Base-by-base conservation (phyloP, 2,113 vertebrate genomes). In the Albula glossodonta region DNA sequence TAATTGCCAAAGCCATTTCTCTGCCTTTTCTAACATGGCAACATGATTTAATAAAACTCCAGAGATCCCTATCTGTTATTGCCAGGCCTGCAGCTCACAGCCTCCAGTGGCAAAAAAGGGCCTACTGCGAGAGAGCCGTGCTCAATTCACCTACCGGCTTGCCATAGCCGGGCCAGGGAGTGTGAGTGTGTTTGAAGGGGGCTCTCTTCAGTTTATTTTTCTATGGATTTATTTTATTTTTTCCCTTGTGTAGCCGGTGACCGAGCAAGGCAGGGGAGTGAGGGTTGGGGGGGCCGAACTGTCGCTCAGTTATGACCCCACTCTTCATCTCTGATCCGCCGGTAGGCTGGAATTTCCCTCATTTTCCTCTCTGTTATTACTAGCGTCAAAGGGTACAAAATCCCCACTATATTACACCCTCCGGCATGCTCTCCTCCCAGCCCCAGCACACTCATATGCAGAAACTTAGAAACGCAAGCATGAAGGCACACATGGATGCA, bases 61-160 rank as follows among this genome's bases (percentile, higher is more conserved):
- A 88, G 89, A 94, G 93, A 95, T 94, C 93, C 92, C 89, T 92
- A 93, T 93, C 91, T 90, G 90, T 92, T 93, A 91, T 92, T 94
- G 91, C 91, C 91, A 85, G 87, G 84, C 87, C 88, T 88, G 89
- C 31, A 41, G 92, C 90, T 91, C 85, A 85, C 89, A 56, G 89
- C 89, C 83, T 87, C 53, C 83, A 90, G 83, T 87, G 89, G 90
- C 87, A 89, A 88, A 48, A 85, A 90, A 87, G 89, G 88, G 80
- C 41, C 88, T 88, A 81, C 86, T 89, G 92, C 93, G 92, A 91
- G 91, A 93, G 90, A 41, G 31, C 31, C 87, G 91, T 88, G 89
- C 90, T 91, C 89, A 88, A 89, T 92, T 92, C 86, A 91, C 87
- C 85, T 91, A 19, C 11, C 11, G 12, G 57, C 57, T 15, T 15